Conservation (phyloP, 2,888 invertebrate genomes). For the Artemia sinica region DNA sequence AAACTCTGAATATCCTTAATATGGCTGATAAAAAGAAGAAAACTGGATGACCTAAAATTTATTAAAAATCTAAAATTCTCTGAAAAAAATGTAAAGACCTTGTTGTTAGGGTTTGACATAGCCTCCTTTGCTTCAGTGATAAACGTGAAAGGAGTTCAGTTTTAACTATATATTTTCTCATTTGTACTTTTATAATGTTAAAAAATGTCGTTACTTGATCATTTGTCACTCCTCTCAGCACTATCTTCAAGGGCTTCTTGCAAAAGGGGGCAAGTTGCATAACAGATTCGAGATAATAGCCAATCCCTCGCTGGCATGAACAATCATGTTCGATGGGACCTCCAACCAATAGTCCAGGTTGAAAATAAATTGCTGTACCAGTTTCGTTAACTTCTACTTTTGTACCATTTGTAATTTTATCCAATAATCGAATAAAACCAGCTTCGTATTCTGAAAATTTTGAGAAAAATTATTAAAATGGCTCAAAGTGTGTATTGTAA, state of each 20-base stretch:
- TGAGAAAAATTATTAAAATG: neutral
- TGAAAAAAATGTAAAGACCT: neutral
- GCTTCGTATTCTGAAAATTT: conserved; percentile 56
- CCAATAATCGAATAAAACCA: conserved; percentile 67
- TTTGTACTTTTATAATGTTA: no score
- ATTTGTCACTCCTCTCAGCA: conserved; percentile 74
- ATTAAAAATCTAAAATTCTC: no score
- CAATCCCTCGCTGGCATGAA: conserved; percentile 56
- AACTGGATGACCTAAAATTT: no score
- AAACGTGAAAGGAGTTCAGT: no score
- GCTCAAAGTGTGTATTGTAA: no score
- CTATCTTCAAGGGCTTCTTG: conserved; percentile 65
- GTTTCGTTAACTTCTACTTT: conserved; percentile 75
- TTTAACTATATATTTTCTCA: no score
- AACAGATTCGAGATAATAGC: conserved; percentile 81
- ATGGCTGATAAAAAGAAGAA: no score
- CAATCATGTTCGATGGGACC: conserved; percentile 77
- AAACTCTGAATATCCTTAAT: no score
- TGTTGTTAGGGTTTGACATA: conserved; percentile 4
- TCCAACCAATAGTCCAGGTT: conserved; percentile 77
- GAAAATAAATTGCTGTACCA: conserved; percentile 69
- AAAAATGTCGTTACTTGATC: conserved; percentile 34
- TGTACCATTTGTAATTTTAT: conserved; percentile 86
- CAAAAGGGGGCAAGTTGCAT: conserved; percentile 83
- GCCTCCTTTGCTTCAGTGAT: no score